phyloP scores from a whole-genome alignment of 2,888 invertebrate genomes.

The Chalcis sispes region DNA sequence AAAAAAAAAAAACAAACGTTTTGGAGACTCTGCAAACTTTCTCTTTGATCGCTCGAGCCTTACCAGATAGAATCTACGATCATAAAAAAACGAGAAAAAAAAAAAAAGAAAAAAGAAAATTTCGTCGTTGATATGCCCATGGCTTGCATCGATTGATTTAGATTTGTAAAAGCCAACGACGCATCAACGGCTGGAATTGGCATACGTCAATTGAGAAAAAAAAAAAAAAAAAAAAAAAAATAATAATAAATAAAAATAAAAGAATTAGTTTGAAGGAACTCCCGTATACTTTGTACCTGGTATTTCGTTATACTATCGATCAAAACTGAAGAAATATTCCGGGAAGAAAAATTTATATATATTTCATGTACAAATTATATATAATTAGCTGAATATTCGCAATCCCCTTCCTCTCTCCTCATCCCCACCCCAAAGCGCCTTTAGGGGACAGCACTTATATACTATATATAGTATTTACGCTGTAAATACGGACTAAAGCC shows the following conservation, averaged over 20 bases:
- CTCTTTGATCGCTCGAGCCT: conserved; percentile 25
- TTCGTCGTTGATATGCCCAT: conserved; percentile 24
- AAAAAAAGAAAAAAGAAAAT: no score
- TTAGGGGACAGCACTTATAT: conserved; percentile 13
- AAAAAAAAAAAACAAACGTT: no score
- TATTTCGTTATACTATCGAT: conserved; percentile 34
- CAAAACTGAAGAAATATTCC: conserved; percentile 17
- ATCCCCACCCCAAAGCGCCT: no score
- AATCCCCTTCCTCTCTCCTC: no score
- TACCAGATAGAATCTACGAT: conserved; percentile 39
- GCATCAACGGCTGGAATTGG: neutral
- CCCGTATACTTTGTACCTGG: conserved; percentile 45
- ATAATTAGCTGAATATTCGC: conserved; percentile 43
- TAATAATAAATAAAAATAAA: no score
- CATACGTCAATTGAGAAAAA: conserved; percentile 19
- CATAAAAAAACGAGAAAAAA: no score
- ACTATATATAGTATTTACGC: conserved; percentile 37
- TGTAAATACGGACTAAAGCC: conserved; percentile 44
- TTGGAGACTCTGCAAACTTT: conserved; percentile 32
- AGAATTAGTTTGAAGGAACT: conserved; percentile 33
- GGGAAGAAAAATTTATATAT: conserved; percentile 42
- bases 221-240: conserved; percentile 11
- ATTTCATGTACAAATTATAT: conserved; percentile 53
- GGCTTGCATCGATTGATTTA: neutral
- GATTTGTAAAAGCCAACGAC: conserved; percentile 25